Conservation (phyloP, 1,140 invertebrate genomes). For the Microplitis mediator region DNA sequence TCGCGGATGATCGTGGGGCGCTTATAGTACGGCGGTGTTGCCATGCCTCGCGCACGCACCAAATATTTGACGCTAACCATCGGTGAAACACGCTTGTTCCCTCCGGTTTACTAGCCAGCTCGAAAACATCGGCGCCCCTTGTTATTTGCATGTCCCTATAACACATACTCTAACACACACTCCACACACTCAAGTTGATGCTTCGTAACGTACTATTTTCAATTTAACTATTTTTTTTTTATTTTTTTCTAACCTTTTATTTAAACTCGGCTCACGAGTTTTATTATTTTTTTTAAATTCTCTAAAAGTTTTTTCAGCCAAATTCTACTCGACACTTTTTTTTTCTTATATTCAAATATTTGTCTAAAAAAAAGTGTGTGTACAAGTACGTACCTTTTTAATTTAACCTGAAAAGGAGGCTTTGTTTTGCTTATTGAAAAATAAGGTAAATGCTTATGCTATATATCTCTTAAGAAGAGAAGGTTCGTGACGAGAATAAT, state of each 20-base stretch:
- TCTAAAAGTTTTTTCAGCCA: no score
- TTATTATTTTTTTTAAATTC: no score
- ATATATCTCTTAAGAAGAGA: neutral
- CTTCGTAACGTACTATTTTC: constrained; percentile 4
- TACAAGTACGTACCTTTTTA: no score
- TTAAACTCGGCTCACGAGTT: no score
- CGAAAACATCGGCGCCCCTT: constrained; percentile 58
- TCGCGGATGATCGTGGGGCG: constrained; percentile 23
- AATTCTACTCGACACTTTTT: no score
- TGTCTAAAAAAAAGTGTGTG: no score
- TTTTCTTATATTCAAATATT: no score
- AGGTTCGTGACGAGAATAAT: constrained; percentile 3
- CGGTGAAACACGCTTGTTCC: constrained; percentile 55
- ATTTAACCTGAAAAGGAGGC: no score
- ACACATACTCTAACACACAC: constrained; percentile 29
- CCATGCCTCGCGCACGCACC: constrained; percentile 55
- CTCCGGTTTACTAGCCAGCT: constrained; percentile 54
- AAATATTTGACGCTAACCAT: constrained; percentile 64
- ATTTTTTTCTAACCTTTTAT: neutral
- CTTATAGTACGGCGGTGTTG: constrained; percentile 49
- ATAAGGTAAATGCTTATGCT: no score
- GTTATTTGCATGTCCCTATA: constrained; percentile 59
- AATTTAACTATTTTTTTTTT: neutral
- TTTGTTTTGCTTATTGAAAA: no score
- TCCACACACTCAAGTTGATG: constrained; percentile 19